Percentiles rank a stretch among this genome's conserved stretches.
These are phyloP conservation scores for Ypsolopha scabrella DNA, from an alignment of 2,888 invertebrate genomes.

Conservation along the genomic window DNA sequence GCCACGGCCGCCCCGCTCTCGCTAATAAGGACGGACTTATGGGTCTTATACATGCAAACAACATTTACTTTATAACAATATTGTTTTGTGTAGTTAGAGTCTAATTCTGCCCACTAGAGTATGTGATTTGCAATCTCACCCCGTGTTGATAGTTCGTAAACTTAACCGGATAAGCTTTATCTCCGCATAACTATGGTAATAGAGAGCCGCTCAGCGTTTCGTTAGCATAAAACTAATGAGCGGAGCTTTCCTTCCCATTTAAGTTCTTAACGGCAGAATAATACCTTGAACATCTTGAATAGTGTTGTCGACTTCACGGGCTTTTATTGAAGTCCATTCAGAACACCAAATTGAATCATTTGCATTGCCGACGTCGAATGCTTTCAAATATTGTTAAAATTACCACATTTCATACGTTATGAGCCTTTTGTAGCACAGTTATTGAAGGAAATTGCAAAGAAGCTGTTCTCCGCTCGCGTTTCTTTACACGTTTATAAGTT, in stretches of 20 bases:
- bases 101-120: not conserved
- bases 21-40: constrained; percentile 6
- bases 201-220: not conserved
- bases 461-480: constrained; percentile 8
- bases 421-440: constrained; percentile 17
- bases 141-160: not conserved
- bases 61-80: constrained; percentile 28
- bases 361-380: constrained; percentile 24
- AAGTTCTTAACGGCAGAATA: not conserved
- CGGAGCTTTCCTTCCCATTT: too few species aligned
- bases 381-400: constrained; percentile 36
- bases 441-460: constrained; percentile 15
- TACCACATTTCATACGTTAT: constrained; percentile 30
- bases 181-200: not conserved
- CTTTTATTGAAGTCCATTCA: constrained; percentile 42
- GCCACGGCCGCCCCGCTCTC: not conserved
- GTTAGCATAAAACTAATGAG: too few species aligned
- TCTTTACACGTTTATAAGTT: constrained; percentile 4
- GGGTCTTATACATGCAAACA: not conserved
- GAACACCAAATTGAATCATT: constrained; percentile 31
- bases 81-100: constrained; percentile 18
- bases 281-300: constrained; percentile 10
- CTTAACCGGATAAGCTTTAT: not conserved
- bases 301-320: constrained; percentile 21
- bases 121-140: not conserved